Evolutionary conservation across 2,113 vertebrate species (phyloP).

Genomic region (Aramus guarauna): DNA sequence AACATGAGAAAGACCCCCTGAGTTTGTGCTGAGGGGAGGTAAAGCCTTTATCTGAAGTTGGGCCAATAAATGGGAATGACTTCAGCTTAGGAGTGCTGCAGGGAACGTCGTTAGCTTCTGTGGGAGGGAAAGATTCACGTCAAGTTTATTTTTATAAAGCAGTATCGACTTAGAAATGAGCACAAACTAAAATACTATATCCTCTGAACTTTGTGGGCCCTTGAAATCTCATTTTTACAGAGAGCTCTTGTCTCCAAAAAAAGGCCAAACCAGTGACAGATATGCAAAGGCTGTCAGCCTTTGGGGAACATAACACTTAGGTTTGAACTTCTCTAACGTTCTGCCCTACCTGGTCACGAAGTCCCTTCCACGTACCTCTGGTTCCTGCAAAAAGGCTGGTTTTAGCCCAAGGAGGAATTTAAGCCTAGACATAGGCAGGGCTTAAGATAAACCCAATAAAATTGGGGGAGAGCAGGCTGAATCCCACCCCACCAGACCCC

Average conservation of each 20-base stretch:
- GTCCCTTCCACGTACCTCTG: not conserved
- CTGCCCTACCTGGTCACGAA: not conserved
- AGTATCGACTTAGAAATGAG: slow-evolving; percentile 24
- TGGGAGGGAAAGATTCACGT: slow-evolving; percentile 18
- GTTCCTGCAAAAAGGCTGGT: not conserved
- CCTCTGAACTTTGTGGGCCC: not conserved
- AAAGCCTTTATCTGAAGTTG: not conserved
- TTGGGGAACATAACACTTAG: not conserved
- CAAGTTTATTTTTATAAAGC: slow-evolving; percentile 51
- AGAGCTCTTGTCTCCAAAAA: not conserved
- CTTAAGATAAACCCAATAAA: not conserved
- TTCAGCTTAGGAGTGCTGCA: slow-evolving; percentile 1
- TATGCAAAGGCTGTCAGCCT: not conserved
- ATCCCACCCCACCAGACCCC: not conserved
- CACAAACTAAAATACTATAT: not conserved
- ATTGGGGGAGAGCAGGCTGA: not conserved
- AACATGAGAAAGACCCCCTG: not conserved
- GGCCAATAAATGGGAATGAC: not conserved
- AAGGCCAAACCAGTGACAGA: not conserved
- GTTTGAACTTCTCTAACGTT: not conserved
- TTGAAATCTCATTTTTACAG: not conserved
- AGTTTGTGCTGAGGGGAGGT: not conserved
- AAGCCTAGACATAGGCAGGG: not conserved
- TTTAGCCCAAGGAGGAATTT: not conserved
- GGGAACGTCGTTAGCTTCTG: not conserved